Conservation (phyloP, 2,888 invertebrate genomes). For the Drosophila merina region DNA sequence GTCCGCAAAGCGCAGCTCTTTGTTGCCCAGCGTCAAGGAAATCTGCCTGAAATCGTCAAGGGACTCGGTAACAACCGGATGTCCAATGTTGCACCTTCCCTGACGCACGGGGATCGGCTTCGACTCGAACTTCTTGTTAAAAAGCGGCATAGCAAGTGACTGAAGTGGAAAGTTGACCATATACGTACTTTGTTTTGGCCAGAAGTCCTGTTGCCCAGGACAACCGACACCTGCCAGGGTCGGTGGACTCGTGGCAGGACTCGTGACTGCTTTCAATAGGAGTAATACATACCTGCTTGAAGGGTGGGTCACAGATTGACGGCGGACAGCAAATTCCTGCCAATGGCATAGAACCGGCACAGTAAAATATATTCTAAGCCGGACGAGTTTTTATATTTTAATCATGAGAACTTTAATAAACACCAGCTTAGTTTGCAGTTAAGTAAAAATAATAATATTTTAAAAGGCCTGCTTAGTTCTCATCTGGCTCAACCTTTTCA, state of each 20-base stretch:
- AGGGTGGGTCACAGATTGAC: constrained; percentile 48
- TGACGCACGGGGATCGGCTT: constrained; percentile 80
- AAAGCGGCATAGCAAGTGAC: constrained; percentile 79
- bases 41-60: constrained; percentile 82
- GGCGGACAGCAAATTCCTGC: constrained; percentile 20
- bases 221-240: constrained; percentile 44
- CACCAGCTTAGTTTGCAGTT: neutral
- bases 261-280: constrained; percentile 11
- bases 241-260: constrained; percentile 32
- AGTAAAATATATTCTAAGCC: neutral
- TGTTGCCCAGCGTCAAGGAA: constrained; percentile 79
- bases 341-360: constrained; percentile 25
- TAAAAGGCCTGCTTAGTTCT: neutral
- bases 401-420: neutral
- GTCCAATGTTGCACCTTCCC: constrained; percentile 79
- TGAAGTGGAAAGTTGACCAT: constrained; percentile 38
- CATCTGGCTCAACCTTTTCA: too few relatives aligned
- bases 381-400: neutral
- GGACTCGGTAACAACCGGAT: constrained; percentile 79
- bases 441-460: neutral
- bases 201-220: constrained; percentile 58
- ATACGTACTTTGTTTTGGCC: constrained; percentile 14
- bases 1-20: constrained; percentile 82
- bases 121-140: constrained; percentile 82
- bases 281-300: constrained; percentile 18